These are phyloP conservation scores for Pachyuromys duprasi DNA, from an alignment of 2,797 vertebrate genomes.

Conservation along the genomic window DNA sequence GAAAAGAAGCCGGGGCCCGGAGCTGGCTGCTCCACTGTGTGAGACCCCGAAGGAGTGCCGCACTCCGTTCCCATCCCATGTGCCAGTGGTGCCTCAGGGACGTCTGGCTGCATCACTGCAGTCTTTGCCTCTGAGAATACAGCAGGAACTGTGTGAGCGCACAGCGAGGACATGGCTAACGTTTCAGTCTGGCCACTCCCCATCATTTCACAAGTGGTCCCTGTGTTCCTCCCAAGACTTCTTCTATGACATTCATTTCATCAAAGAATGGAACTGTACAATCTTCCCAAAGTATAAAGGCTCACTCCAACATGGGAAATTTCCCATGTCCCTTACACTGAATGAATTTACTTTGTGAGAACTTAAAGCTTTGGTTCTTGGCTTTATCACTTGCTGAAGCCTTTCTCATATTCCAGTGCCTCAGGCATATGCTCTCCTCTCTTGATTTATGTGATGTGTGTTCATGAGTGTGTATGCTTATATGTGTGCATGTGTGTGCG, in stretches of 20 bases:
- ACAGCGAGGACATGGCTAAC: neutral
- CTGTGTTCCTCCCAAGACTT: neutral
- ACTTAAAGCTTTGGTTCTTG: neutral
- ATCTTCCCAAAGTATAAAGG: constrained; percentile 41
- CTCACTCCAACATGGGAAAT: constrained; percentile 2
- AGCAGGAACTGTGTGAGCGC: neutral
- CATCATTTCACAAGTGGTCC: neutral
- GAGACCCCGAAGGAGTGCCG: neutral
- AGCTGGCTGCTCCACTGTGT: too few relatives aligned
- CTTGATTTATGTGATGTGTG: neutral
- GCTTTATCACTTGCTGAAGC: constrained; percentile 35
- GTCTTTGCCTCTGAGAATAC: neutral
- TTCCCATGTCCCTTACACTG: neutral
- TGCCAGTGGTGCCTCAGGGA: neutral
- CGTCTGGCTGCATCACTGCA: neutral
- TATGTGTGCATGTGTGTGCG: too few relatives aligned
- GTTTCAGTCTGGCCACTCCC: too few relatives aligned
- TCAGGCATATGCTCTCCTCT: neutral
- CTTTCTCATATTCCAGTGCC: neutral
- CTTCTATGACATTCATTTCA: constrained; percentile 16
- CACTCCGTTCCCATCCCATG: neutral
- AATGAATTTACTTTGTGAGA: constrained; percentile 43
- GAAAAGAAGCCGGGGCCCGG: neutral
- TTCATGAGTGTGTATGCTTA: neutral
- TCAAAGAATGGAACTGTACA: constrained; percentile 14